Base-by-base conservation (phyloP, 2,888 invertebrate genomes). In the Germaria angustata region DNA sequence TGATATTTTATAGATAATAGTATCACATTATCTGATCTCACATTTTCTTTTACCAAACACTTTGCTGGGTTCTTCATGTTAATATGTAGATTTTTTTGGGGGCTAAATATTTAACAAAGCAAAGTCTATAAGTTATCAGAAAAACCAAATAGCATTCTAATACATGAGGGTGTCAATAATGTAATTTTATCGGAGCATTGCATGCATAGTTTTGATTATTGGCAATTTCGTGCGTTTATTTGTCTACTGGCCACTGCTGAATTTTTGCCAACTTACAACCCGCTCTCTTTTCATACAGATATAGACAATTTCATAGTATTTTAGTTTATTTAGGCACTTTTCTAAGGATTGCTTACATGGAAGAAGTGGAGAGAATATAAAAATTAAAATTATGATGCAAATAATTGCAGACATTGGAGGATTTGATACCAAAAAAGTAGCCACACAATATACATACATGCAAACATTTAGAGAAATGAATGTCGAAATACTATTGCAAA, bases 141-240 rank as follows among this genome's bases (percentile, higher is more conserved):
- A 78, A 81, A 73, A 46, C 44, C 69, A 75, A 78, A 82, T 71
- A 75, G 57, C 79, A 82, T 76, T 75, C 82, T 82, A 82, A 82
- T 82, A 69, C 75, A 76, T 76, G 68, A 65, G 81, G 69, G 82
- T 82, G 82, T 79, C 82, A 82, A 76, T 82, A 82, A 82, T 79
- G 71, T 79, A 71, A 79, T 82, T 82, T 82, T 82, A 82, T 82
- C 82, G 46, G 34, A 53, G 51, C 66, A 41, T 71, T 76, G 71
- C 79, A 82, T 76, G 76, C 82, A 79, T 79, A 79, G 75, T 79
- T 82, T 66, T 82, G 71, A 79, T 79, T 82, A 76, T 76, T 82
- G 28, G 75, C 66, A 76, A 79, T 76, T 66, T 82, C 57, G 63
- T 66, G 59, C 66, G 61, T 71, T 79, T 65, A 79, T 79, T 71